Evolutionary conservation across 2,797 vertebrate genomes (phyloP).

Genomic region (Lepilemur septentrionalis): DNA sequence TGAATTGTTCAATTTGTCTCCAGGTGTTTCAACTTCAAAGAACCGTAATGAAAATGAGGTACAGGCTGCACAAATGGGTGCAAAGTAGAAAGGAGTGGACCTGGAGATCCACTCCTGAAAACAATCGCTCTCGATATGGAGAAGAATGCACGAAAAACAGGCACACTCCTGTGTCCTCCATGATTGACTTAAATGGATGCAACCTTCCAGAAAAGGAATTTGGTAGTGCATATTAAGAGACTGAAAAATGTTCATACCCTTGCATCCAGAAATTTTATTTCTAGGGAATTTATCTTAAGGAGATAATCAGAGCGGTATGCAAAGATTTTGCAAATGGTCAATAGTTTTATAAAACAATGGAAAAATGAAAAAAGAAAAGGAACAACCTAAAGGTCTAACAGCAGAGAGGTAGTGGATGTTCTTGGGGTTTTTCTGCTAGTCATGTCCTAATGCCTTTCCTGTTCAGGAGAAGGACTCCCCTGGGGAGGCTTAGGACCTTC

Average conservation of each 20-base stretch:
- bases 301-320: conserved; percentile 7
- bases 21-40: conserved; percentile 20
- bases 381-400: neutral
- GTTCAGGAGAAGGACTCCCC: neutral
- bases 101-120: neutral
- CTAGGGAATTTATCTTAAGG: neutral
- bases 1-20: neutral
- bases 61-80: neutral
- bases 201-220: neutral
- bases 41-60: neutral
- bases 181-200: neutral
- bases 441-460: neutral
- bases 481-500: neutral
- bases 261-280: conserved; percentile 19
- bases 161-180: neutral
- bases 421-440: neutral
- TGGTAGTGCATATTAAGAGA: neutral
- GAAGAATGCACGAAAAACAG: neutral
- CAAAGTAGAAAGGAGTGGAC: neutral
- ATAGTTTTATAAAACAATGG: neutral
- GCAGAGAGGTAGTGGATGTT: neutral
- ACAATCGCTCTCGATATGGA: fast-evolving
- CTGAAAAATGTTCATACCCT: neutral
- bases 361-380: neutral
- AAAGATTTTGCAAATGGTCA: neutral